phyloP scores from a whole-genome alignment of 2,888 invertebrate genomes.

The Melanostoma scalare region DNA sequence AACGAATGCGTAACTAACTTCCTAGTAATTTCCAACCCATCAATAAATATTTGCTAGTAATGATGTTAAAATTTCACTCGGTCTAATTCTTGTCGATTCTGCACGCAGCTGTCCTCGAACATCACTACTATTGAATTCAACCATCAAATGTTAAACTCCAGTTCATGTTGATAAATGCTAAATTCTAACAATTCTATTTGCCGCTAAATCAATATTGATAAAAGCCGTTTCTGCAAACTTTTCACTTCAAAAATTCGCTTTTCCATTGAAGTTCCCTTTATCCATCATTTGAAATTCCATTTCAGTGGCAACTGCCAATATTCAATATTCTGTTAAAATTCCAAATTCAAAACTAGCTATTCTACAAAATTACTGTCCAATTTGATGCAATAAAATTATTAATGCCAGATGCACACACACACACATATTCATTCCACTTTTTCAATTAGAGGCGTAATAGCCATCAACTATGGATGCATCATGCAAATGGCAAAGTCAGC shows the following conservation, averaged over 20 bases:
- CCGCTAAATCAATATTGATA: neutral
- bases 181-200: slow-evolving; percentile 5
- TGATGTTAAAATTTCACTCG: no score
- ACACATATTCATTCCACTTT: slow-evolving; percentile 1
- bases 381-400: slow-evolving; percentile 55
- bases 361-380: slow-evolving; percentile 53
- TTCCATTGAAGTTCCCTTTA: neutral
- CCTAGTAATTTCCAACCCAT: no score
- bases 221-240: slow-evolving; percentile 6
- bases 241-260: slow-evolving; percentile 9
- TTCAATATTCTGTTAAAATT: slow-evolving; percentile 35
- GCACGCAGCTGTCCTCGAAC: no score
- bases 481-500: no score
- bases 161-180: neutral
- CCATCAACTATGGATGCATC: slow-evolving; percentile 40
- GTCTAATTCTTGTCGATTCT: no score
- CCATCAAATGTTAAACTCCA: no score
- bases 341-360: slow-evolving; percentile 41
- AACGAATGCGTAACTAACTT: no score
- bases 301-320: slow-evolving; percentile 41
- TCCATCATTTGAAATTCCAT: neutral
- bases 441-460: slow-evolving; percentile 62
- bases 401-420: slow-evolving; percentile 30
- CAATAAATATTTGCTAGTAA: no score
- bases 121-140: no score